Evolutionary conservation across 2,888 invertebrate genomes (phyloP), one percentile per base, ranked within the genome.

Genomic region (Gastrophysa polygoni): DNA sequence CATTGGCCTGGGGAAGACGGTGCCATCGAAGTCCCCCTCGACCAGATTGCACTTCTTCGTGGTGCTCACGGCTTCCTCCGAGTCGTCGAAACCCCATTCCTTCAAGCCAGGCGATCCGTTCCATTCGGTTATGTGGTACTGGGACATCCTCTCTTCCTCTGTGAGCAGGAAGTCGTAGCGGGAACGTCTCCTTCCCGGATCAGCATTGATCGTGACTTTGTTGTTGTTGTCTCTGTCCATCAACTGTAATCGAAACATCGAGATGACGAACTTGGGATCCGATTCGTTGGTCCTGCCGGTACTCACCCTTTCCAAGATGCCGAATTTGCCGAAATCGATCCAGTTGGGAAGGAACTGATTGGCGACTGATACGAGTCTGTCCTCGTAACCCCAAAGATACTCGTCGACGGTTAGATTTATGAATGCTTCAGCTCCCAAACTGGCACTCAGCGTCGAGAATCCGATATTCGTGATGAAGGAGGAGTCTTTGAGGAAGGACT

Each of bases 311-410:
- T 93, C 93, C 70, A 95, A 81, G 48, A 95, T 83, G 0, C 95
- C 95, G 71, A 95, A 91, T 73, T 86, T 88, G n/a, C 85, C 82
- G 73, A 93, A 94, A 71, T 92, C 88, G 11, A 95, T 90, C 85
- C 92, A 90, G 46, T 85, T 87, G 0, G 94, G 93, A 16, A 93
- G 77, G 43, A 91, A 79, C 18, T 83, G 85, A 68, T 90, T 86
- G 0, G 91, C 92, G 29, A 92, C 77, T 1, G 83, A 82, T 50
- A 95, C 87, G 46, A 95, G 75, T 0, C 85, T 84, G 75, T 95
- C 93, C 1, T 91, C 87, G 77, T 93, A 93, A 0, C 94, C 94
- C 91, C 92, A 93, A 11, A 94, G 81, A 75, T 89, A 91, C 24
- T 92, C 89, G 59, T 91, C 81, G 0, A 89, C 88, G 0, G 86